These are phyloP conservation scores for Odontophorus gujanensis DNA, from an alignment of 2,113 vertebrate genomes.

Conservation along the genomic window DNA sequence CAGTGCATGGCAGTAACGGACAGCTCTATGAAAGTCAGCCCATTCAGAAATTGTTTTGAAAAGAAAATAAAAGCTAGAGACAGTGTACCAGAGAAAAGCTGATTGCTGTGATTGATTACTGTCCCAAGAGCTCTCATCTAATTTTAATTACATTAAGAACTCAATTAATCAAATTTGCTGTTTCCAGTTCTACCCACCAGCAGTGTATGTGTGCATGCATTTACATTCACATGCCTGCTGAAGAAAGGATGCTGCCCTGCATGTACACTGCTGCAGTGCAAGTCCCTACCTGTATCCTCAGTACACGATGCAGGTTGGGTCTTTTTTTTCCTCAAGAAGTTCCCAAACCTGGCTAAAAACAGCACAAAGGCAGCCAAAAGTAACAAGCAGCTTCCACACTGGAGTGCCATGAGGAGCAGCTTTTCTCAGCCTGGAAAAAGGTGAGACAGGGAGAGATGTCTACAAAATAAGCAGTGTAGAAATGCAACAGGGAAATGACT, in stretches of 20 bases:
- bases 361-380: background rate
- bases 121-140: background rate
- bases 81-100: fast-evolving
- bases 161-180: constrained; percentile 6
- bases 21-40: background rate
- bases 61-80: background rate
- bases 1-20: background rate
- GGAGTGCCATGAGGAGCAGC: background rate
- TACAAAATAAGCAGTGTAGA: background rate
- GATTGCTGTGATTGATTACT: background rate
- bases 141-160: background rate
- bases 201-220: too few species aligned
- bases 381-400: background rate
- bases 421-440: background rate
- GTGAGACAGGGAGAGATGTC: background rate
- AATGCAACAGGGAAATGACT: background rate
- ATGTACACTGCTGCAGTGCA: background rate
- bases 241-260: background rate
- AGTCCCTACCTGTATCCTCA: background rate
- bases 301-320: background rate
- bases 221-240: fast-evolving
- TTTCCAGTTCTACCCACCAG: background rate
- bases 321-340: background rate
- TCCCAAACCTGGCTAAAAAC: background rate
- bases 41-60: background rate